A percentile compares a stretch with the other conserved stretches of the same genome.
phyloP scores from a whole-genome alignment of 2,888 invertebrate genomes.

The Eugnorisma glareosa region DNA sequence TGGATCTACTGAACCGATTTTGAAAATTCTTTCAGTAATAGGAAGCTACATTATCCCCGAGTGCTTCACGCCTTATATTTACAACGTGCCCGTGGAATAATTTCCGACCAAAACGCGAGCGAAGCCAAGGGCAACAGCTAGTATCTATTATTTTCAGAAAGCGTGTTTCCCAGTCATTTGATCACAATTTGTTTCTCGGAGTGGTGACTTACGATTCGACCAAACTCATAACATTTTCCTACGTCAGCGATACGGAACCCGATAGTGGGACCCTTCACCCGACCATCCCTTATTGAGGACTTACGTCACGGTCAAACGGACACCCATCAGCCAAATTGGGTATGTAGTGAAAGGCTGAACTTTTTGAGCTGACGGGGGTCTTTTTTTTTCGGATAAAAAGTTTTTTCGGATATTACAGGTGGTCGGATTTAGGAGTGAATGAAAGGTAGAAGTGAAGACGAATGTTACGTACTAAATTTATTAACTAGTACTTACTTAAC shows the following conservation, averaged over 20 bases:
- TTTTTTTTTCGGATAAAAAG: conserved; percentile 19
- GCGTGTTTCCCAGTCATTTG: conserved; percentile 35
- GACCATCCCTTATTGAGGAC: conserved; percentile 46
- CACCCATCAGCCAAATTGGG: conserved; percentile 61
- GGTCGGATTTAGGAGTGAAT: background rate
- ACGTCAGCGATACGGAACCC: conserved; percentile 48
- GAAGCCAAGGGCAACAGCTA: no score
- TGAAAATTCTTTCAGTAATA: no score
- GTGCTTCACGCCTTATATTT: no score
- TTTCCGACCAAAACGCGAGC: no score
- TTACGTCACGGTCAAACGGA: conserved; percentile 58
- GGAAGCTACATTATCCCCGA: no score
- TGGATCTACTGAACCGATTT: no score
- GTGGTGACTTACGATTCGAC: conserved; percentile 42
- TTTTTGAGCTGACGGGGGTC: conserved; percentile 15
- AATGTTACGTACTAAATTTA: background rate
- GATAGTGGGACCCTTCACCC: conserved; percentile 54
- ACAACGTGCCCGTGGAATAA: no score
- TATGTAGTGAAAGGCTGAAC: conserved; percentile 37
- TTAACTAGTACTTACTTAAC: background rate
- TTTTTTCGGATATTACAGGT: conserved; percentile 40
- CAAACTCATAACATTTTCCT: conserved; percentile 51
- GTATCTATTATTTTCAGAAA: conserved; percentile 14
- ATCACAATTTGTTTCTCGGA: conserved; percentile 45
- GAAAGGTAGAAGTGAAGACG: background rate